Percentiles rank a stretch among this genome's conserved stretches.
Evolutionary conservation across 1,140 invertebrate species (phyloP).

Genomic region (Drosophila pseudoobscura): DNA sequence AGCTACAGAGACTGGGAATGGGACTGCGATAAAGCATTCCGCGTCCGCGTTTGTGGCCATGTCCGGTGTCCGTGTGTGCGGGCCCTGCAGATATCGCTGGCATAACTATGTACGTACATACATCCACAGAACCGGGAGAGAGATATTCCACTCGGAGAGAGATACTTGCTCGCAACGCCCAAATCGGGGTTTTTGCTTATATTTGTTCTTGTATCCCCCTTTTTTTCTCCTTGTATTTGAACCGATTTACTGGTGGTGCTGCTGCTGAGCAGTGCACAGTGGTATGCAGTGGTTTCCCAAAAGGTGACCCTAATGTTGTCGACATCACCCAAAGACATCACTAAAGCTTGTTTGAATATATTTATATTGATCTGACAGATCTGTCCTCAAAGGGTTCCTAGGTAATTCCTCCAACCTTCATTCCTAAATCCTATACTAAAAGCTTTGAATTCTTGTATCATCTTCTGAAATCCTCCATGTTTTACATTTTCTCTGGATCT

Average conservation of each 20-base stretch:
- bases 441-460: no score
- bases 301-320: no score
- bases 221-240: constrained; percentile 21
- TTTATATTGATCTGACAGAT: no score
- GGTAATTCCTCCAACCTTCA: no score
- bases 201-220: constrained; percentile 53
- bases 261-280: constrained; percentile 38
- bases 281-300: not conserved
- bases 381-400: no score
- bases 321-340: no score
- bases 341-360: no score
- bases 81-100: constrained; percentile 30
- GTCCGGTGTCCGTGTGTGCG: not conserved
- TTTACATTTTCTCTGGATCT: no score
- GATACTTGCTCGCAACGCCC: constrained; percentile 50
- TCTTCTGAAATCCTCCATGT: no score
- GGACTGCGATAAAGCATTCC: constrained; percentile 30
- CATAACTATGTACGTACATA: no score
- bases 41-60: constrained; percentile 4
- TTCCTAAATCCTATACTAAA: no score
- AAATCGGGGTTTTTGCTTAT: constrained; percentile 66
- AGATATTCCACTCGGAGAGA: constrained; percentile 22
- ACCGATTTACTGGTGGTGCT: constrained; percentile 29
- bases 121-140: not conserved
- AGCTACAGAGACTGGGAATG: not conserved